These are phyloP conservation scores for Cydia pomonella DNA, from an alignment of 1,140 invertebrate genomes.

Conservation along the genomic window DNA sequence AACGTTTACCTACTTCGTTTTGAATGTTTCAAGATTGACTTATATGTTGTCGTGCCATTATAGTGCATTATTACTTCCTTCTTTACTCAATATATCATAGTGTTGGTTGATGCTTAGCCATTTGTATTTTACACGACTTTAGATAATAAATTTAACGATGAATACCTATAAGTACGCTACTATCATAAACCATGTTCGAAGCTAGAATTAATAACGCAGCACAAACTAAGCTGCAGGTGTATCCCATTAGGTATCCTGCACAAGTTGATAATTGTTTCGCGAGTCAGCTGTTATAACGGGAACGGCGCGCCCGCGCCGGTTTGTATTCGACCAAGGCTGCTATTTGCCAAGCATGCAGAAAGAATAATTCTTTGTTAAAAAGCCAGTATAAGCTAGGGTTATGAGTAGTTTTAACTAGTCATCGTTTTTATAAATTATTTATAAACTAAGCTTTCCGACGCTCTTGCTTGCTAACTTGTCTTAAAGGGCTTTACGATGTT, in stretches of 20 bases:
- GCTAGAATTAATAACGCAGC: not conserved
- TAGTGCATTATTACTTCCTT: too few relatives aligned
- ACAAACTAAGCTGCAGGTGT: conserved; percentile 1
- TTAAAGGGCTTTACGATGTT: too few relatives aligned
- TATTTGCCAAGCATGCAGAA: not conserved
- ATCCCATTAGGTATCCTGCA: conserved; percentile 3
- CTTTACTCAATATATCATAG: too few relatives aligned
- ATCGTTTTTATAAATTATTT: too few relatives aligned
- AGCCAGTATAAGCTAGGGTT: not conserved
- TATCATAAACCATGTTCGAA: not conserved
- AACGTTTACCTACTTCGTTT: too few relatives aligned
- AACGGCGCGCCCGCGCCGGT: conserved; percentile 40
- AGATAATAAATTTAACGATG: too few relatives aligned
- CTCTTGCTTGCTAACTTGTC: too few relatives aligned
- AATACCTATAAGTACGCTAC: not conserved
- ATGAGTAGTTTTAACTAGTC: not conserved
- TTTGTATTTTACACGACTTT: too few relatives aligned
- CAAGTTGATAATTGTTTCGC: conserved; percentile 46
- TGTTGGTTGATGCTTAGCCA: too few relatives aligned
- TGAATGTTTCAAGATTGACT: too few relatives aligned
- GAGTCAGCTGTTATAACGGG: conserved; percentile 43
- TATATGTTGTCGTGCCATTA: too few relatives aligned
- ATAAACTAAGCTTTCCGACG: too few relatives aligned
- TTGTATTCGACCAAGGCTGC: not conserved
- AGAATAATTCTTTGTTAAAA: not conserved